Evolutionary conservation across 2,888 invertebrate species (phyloP), one percentile per base, ranked within the genome.

Genomic region (Oscheius sp.): DNA sequence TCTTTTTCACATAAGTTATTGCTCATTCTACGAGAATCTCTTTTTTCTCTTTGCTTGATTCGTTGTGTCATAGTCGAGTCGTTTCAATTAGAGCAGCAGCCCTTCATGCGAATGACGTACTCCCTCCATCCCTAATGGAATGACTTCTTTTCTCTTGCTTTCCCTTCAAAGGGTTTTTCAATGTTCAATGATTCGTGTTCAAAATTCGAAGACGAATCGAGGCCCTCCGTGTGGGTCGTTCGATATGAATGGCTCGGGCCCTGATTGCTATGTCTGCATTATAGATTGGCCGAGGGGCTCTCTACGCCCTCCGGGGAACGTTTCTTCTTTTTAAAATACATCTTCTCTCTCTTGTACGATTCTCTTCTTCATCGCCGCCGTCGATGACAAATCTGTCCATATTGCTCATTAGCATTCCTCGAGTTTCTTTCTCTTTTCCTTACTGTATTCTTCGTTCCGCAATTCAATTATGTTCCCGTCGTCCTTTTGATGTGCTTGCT

Each of bases 221-320:
- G n/a, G n/a, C n/a, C n/a, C 17, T 14, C 28, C 28, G 54, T n/a
- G 54, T 54, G 30, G 54, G 38, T 41, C 22, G 36, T 59, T 41
- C 41, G 41, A 14, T 59, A 59, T 59, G 59, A 59, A 59, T 59
- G 59, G 22, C 59, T 41, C 44, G 38, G 33, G 33, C 51, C 24
- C 59, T 59, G 59, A 59, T 59, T 59, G 59, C 59, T 59, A 44
- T 59, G 59, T 59, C 59, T 59, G 59, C 59, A 59, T 59, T 59
- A 59, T 59, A 59, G 59, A 59, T 59, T 26, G 59, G 28, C 59
- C 57, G 32, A 20, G 54, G 20, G 33, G 12, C 28, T 28, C 30
- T 30, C 45, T 44, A 8, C 50, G 33, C 36, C 36, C 56, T 36
- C 57, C 41, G 14, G 30, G 30, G 30, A 14, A 51, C 28, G 32